Evolutionary conservation across 2,888 invertebrate species (phyloP).

Genomic region (Amiota mariae): DNA sequence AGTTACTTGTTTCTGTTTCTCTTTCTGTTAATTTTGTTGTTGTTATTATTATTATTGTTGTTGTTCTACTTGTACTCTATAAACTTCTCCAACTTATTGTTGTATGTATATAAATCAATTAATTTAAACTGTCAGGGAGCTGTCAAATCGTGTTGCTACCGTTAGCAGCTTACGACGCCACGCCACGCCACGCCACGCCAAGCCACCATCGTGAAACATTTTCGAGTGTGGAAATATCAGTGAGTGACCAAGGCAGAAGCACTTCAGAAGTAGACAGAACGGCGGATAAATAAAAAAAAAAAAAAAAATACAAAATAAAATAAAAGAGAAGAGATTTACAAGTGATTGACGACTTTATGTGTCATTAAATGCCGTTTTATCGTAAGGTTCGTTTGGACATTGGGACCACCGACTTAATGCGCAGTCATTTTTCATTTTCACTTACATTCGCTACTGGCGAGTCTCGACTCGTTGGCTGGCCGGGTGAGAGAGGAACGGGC

Average conservation of each 20-base stretch:
- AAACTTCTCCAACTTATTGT: constrained; percentile 36
- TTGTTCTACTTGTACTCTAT: too few species aligned
- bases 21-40: constrained; percentile 27
- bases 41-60: constrained; percentile 33
- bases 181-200: constrained; percentile 12
- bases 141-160: constrained; percentile 70
- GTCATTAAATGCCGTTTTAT: constrained; percentile 66
- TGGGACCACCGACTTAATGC: constrained; percentile 33
- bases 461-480: background rate
- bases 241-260: constrained; percentile 27
- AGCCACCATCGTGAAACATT: constrained; percentile 10
- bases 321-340: constrained; percentile 51
- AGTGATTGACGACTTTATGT: constrained; percentile 70
- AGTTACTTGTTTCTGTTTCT: constrained; percentile 25
- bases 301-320: background rate
- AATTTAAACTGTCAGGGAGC: constrained; percentile 70
- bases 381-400: constrained; percentile 42
- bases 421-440: constrained; percentile 55
- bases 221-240: constrained; percentile 15
- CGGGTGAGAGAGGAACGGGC: too few species aligned
- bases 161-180: constrained; percentile 46
- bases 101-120: constrained; percentile 66
- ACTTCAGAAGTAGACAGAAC: background rate
- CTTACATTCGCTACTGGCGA: background rate
- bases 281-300: background rate